Base-by-base conservation (phyloP, 2,888 invertebrate species). In the Tenthredo scrophulariae region DNA sequence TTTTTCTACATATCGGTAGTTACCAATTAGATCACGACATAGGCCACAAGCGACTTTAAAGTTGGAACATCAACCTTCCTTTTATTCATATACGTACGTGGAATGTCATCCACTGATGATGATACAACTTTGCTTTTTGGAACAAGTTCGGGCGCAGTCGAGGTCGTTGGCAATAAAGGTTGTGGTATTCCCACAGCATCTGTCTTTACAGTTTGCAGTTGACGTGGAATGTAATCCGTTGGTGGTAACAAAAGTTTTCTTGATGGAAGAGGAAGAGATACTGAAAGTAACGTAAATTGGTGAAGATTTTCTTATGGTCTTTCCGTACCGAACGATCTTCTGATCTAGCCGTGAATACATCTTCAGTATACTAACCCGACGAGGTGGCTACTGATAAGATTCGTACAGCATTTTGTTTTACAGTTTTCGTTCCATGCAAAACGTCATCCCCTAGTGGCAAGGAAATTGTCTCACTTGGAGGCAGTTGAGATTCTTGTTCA, bases 221-320 rank as follows among this genome's bases (percentile, higher is more conserved):
- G 22, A 62, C 62, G 62, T 62, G 22, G 22, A 13, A 62, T 62
- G 62, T 62, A 62, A 62, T 62, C 26, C 62, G 62, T 10, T 62
- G 62, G 46, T 46, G 46, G 46, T 46, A 46, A 15, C 3, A 10
- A 46, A 10, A 46, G 1, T 46, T 46, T 62, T 26, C 26, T 62
- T 6, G 26, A 6, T 26, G 62, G 22, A 26, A 62, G 62, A 22
- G 62, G 26, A n/a, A 62, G 62, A 7, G 62, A 62, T 22, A 62
- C 62, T 62, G 26, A n/a, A 22, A 62, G 26, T 62, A 62, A 62
- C 26, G n/a, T n/a, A 62, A 62, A 62, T 62, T 62, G 62, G 62
- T 62, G 9, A 62, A 26, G 7, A 9, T 62, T 7, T 62, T 62
- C 10, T 62, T 62, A 33, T 33, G 2, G 62, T n/a, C 26, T 62